Base-by-base conservation (phyloP, 2,797 vertebrate genomes). In the Emydoidea blandingii region DNA sequence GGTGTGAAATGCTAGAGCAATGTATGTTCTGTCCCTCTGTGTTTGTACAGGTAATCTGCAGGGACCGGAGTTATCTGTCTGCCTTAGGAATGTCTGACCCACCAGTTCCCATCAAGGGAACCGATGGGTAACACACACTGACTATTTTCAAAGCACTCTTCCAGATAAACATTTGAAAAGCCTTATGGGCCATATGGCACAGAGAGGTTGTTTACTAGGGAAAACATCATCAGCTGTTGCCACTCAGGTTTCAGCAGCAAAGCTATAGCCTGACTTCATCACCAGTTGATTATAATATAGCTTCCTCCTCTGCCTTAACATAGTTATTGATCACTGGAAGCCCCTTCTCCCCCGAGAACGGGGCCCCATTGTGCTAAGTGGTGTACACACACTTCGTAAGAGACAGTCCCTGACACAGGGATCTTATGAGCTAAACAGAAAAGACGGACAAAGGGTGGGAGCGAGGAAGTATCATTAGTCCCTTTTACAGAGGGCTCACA, bases 341-440 rank as follows among this genome's bases (percentile, higher is more conserved):
- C 81, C 34, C 19, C 65, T 44, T 1, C 25, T 10, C 10, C 4
- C 11, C 25, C 34, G 52, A 68, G 34, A 50, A 57, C 49, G 11
- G 50, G 79, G 52, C 8, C 11, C 4, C 5, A n/a, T 29, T 57
- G 19, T 11, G 11, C 47, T n/a, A 19, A 79, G 10, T 34, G 8
- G 29, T 41, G 37, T 68, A 23, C 80, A 37, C 18, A 18, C 41
- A 41, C 15, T 23, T 21, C 11, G 29, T 25, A 37, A 12, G 12
- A 21, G 23, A 16, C 2, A 14, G 41, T 16, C 57, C 6, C 52
- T 23, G 57, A 31, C n/a, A 37, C 34, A 59, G 74, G 52, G 56
- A 53, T 29, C 57, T 37, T 1, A 29, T 29, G 21, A 68, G 14
- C 1, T 0, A 50, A 3, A 0, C 25, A 8, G 37, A 19, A 41